phyloP scores from a whole-genome alignment of 2,797 vertebrate species.

The Anniella stebbinsi region DNA sequence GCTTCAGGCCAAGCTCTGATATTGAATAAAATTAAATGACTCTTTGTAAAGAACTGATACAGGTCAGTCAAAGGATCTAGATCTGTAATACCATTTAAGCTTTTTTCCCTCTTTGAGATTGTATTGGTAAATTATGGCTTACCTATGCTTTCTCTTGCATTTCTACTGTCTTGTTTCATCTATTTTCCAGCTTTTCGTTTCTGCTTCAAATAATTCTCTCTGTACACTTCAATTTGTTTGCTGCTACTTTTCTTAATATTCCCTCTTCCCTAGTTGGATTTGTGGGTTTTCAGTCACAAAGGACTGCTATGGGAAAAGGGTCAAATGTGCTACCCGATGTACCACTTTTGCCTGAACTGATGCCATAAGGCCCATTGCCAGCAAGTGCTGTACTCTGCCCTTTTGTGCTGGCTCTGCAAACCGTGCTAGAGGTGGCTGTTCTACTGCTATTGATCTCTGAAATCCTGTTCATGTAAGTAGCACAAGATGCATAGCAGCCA shows the following conservation, averaged over 20 bases:
- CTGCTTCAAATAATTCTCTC: neutral
- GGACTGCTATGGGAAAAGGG: neutral
- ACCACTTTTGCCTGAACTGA: constrained; percentile 4
- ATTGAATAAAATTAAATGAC: neutral
- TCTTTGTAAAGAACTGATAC: neutral
- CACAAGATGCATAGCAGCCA: neutral
- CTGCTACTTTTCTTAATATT: neutral
- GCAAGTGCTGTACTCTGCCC: neutral
- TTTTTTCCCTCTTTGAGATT: neutral
- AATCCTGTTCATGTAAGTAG: neutral
- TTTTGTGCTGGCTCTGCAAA: neutral
- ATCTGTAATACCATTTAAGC: neutral
- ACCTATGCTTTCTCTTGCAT: neutral
- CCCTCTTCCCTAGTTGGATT: neutral
- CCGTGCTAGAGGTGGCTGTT: neutral
- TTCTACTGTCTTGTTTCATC: neutral
- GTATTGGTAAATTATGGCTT: neutral
- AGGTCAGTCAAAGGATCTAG: neutral
- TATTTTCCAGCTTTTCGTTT: neutral
- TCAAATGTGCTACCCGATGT: neutral
- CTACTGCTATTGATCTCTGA: neutral
- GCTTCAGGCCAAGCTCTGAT: neutral
- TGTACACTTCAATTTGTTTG: neutral
- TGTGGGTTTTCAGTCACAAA: neutral
- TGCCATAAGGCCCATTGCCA: neutral